Evolutionary conservation across 2,888 invertebrate species (phyloP).

Genomic region (Eilema caniola): DNA sequence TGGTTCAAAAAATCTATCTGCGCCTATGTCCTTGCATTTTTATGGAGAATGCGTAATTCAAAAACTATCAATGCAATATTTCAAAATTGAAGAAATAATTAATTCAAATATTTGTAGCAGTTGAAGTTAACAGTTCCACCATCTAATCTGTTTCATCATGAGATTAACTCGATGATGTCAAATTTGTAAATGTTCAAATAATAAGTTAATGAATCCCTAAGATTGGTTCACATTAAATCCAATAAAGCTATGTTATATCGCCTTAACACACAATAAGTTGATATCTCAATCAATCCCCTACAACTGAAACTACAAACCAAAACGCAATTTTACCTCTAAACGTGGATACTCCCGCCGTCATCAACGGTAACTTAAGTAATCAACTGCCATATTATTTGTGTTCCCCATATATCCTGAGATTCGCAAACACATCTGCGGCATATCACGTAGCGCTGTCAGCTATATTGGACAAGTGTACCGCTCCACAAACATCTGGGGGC

Average conservation of each 20-base stretch:
- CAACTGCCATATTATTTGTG: conserved; percentile 41
- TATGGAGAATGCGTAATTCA: no score
- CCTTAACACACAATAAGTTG: neutral
- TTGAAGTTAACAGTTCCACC: no score
- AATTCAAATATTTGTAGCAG: neutral
- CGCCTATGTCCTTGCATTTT: no score
- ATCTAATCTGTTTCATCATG: no score
- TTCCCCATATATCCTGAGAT: conserved; percentile 38
- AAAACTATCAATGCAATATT: no score
- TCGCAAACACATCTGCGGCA: conserved; percentile 43
- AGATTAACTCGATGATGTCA: no score
- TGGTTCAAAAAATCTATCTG: no score
- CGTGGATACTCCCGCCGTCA: neutral
- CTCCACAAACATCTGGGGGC: conserved; percentile 27
- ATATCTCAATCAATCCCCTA: neutral
- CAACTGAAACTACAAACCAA: neutral
- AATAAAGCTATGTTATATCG: no score
- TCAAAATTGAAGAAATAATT: no score
- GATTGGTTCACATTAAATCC: no score
- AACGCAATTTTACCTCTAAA: neutral
- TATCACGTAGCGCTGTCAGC: conserved; percentile 41
- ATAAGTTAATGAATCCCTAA: no score
- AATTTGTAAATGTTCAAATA: no score
- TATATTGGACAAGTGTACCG: conserved; percentile 36
- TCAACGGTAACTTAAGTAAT: conserved; percentile 49